A percentile compares a stretch with the other conserved stretches of the same genome.
Evolutionary conservation across 2,113 vertebrate genomes (phyloP).

Genomic region (Pyrgilauda ruficollis): DNA sequence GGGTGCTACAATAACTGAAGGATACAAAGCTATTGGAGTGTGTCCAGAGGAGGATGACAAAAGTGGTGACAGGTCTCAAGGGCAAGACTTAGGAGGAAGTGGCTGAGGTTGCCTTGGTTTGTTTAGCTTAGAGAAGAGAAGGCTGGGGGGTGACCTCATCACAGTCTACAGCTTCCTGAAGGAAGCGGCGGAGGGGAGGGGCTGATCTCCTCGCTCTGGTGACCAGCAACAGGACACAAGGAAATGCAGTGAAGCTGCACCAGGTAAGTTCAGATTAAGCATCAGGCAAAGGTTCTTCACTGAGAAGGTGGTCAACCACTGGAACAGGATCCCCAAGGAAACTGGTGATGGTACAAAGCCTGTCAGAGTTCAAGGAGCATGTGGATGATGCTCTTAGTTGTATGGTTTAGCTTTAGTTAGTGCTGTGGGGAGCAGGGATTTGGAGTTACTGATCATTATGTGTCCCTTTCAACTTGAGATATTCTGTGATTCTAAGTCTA

Average conservation of each 20-base stretch:
- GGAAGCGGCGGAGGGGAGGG: background rate
- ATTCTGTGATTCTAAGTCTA: background rate
- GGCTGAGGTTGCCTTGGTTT: background rate
- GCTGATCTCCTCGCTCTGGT: background rate
- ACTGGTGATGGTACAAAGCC: background rate
- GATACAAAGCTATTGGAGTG: background rate
- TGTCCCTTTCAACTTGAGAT: background rate
- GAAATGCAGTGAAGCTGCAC: background rate
- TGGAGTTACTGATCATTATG: background rate
- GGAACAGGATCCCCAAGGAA: background rate
- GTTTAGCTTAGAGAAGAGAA: background rate
- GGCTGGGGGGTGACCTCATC: background rate
- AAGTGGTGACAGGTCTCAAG: background rate
- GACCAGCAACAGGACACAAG: background rate
- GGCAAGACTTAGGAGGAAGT: background rate
- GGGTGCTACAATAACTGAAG: background rate
- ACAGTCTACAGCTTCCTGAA: background rate
- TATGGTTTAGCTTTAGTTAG: background rate
- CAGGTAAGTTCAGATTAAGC: background rate
- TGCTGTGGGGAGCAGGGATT: background rate
- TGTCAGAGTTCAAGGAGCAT: background rate
- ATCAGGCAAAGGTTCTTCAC: background rate
- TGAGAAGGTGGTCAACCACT: background rate
- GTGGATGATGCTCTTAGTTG: background rate
- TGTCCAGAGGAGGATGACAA: background rate